phyloP scores from a whole-genome alignment of 2,113 vertebrate species.

The Tragelaphus imberbis region DNA sequence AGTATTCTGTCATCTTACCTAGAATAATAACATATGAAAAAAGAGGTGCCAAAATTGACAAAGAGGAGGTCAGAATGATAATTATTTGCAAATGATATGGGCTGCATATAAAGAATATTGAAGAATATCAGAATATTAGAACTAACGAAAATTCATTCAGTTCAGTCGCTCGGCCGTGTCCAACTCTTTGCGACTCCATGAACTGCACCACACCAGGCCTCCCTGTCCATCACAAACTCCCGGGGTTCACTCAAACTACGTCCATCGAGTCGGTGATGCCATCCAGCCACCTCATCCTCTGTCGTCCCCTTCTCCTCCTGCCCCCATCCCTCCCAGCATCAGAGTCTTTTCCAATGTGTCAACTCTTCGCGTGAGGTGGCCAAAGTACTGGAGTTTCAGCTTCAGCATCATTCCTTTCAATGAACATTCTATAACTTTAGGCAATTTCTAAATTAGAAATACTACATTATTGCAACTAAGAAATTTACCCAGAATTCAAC shows the following conservation, averaged over 20 bases:
- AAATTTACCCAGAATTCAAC: not conserved
- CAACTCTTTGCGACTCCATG: not conserved
- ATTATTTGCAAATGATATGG: not conserved
- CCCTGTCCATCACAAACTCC: not conserved
- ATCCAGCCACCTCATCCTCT: not conserved
- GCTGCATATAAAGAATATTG: not conserved
- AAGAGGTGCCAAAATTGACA: not conserved
- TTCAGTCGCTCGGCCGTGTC: accelerated
- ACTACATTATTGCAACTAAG: not conserved
- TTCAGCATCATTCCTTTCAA: not conserved
- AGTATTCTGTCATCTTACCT: not conserved
- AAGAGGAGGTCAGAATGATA: not conserved
- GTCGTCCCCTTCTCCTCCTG: not conserved
- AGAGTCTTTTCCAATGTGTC: not conserved
- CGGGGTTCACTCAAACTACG: not conserved
- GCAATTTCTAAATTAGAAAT: not conserved
- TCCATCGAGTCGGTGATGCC: not conserved
- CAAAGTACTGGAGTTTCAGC: not conserved
- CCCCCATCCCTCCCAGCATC: not conserved
- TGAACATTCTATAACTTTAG: not conserved
- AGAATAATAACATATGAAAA: not conserved
- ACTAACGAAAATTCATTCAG: not conserved
- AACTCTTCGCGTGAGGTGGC: not conserved
- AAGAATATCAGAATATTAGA: not conserved
- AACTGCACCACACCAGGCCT: not conserved